Conservation (phyloP, 2,888 invertebrate genomes). For the Blastobasis adustella region DNA sequence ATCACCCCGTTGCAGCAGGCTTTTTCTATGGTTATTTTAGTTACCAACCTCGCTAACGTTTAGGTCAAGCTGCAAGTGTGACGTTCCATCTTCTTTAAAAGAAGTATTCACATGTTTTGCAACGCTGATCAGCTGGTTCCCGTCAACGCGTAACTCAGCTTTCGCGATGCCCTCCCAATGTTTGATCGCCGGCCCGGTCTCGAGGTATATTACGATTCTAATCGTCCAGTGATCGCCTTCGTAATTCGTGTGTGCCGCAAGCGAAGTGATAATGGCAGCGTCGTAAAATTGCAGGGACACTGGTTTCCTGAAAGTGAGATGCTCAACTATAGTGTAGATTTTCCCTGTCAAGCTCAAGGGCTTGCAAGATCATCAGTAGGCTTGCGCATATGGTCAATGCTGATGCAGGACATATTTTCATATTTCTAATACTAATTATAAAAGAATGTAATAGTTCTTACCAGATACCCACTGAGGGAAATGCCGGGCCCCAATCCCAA, state of each 20-base stretch:
- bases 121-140: slow-evolving; percentile 35
- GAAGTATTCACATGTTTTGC: slow-evolving; percentile 27
- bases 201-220: slow-evolving; percentile 39
- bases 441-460: slow-evolving; percentile 38
- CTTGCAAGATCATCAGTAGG: no score
- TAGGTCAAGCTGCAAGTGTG: slow-evolving; percentile 42
- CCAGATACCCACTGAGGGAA: slow-evolving; percentile 96
- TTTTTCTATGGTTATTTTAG: not conserved
- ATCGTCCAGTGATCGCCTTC: slow-evolving; percentile 39
- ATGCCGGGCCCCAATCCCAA: slow-evolving; percentile 98
- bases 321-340: no score
- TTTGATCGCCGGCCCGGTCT: slow-evolving; percentile 30
- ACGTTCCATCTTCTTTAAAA: slow-evolving; percentile 38
- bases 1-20: no score
- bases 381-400: no score
- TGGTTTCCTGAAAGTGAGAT: slow-evolving; percentile 73
- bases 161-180: slow-evolving; percentile 38
- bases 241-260: slow-evolving; percentile 61
- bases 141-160: slow-evolving; percentile 40
- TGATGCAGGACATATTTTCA: no score
- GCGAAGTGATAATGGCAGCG: slow-evolving; percentile 76
- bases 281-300: slow-evolving; percentile 79
- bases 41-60: slow-evolving; percentile 43
- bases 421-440: no score
- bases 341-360: no score